Percentiles rank a stretch among this genome's conserved stretches.
phyloP scores from a whole-genome alignment of 1,140 invertebrate species.

The Hycleus cichorii region DNA sequence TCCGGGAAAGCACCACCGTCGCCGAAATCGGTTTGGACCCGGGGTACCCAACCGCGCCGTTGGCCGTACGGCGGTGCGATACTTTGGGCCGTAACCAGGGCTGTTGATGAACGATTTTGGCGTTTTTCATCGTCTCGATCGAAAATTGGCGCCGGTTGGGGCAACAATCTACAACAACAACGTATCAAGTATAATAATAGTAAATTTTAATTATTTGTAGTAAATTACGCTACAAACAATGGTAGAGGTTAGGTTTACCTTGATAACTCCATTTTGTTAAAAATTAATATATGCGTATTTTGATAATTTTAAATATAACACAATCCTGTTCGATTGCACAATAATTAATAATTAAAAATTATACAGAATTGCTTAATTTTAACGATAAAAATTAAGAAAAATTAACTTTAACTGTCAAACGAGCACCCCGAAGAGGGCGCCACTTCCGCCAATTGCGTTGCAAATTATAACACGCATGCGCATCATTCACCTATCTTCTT shows the following conservation, averaged over 20 bases:
- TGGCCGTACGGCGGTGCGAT: conserved; percentile 95
- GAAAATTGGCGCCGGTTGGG: conserved; percentile 52
- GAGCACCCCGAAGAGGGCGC: too few species aligned
- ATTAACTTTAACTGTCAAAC: too few species aligned
- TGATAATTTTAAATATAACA: too few species aligned
- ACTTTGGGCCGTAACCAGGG: conserved; percentile 71
- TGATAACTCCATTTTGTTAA: conserved; percentile 4
- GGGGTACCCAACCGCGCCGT: conserved; percentile 89
- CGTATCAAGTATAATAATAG: background rate
- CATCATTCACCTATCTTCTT: too few species aligned
- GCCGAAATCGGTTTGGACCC: conserved; percentile 74
- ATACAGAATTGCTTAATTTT: too few species aligned
- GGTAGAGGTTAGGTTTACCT: conserved; percentile 3
- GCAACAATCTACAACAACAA: too few species aligned
- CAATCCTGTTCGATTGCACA: too few species aligned
- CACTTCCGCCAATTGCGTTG: too few species aligned
- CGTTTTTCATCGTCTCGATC: conserved; percentile 79
- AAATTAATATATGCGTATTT: too few species aligned
- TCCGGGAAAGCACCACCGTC: conserved; percentile 99
- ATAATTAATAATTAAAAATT: too few species aligned
- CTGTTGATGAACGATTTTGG: conserved; percentile 56
- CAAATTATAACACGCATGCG: too few species aligned
- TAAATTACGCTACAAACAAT: background rate
- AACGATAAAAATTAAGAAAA: too few species aligned
- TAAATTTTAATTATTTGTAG: background rate